These are phyloP conservation scores for Ophioderma brevispina DNA, from an alignment of 35 echinoderm and acorn worm species.

Conservation along the genomic window DNA sequence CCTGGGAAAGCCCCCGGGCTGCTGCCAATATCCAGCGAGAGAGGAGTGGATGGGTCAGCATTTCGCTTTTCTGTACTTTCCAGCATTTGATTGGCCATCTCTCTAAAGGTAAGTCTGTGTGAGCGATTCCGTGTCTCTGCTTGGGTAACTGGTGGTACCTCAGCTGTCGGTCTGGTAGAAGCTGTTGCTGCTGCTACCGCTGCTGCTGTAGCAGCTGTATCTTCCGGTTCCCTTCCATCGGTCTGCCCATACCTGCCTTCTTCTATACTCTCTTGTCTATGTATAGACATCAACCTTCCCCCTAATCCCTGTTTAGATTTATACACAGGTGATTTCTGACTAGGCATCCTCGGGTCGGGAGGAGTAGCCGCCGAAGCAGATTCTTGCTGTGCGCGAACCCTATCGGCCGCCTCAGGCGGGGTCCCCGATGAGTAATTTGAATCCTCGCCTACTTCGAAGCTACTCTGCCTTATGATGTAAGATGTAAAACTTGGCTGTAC, in stretches of 20 bases:
- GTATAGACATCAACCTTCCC: not conserved
- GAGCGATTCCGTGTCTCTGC: not conserved
- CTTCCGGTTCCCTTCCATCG: not conserved
- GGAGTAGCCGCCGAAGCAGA: not conserved
- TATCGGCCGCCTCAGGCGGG: not conserved
- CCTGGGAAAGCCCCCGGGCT: not conserved
- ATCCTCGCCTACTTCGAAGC: not conserved
- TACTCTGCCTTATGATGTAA: not conserved
- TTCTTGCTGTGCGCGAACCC: not conserved
- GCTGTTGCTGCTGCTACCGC: not conserved
- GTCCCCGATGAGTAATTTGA: not conserved
- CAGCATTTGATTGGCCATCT: conserved; percentile 37
- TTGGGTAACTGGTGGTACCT: not conserved
- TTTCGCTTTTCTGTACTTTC: conserved; percentile 11
- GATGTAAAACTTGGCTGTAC: not conserved
- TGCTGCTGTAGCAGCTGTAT: not conserved
- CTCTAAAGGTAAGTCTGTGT: conserved; percentile 7
- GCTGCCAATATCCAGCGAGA: not conserved
- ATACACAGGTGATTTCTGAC: not conserved
- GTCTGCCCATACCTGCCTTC: not conserved
- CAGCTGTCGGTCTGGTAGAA: not conserved
- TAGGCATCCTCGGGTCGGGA: not conserved
- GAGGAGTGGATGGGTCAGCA: not conserved
- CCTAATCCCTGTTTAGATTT: not conserved
- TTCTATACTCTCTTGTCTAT: not conserved